phyloP scores from a whole-genome alignment of 2,113 vertebrate genomes.

The Melanocharis versteri region DNA sequence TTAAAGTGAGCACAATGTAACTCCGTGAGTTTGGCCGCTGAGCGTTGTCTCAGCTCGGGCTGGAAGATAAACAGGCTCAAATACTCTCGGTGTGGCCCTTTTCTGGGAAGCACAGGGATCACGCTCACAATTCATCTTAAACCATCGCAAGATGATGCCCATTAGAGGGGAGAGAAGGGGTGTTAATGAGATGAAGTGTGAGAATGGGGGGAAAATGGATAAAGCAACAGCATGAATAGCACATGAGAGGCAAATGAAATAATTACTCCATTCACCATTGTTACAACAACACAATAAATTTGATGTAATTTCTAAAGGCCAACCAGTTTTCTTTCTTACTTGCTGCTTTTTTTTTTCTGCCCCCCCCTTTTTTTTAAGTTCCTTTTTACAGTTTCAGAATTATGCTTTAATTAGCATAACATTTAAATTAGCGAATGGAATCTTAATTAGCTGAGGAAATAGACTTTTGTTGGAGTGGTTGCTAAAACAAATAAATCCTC shows the following conservation, averaged over 20 bases:
- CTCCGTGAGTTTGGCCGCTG: not conserved
- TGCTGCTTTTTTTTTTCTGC: slow-evolving; percentile 15
- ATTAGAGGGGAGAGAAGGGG: slow-evolving; percentile 49
- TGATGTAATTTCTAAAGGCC: slow-evolving; percentile 76
- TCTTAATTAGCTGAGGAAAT: slow-evolving; percentile 83
- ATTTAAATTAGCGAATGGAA: slow-evolving; percentile 81
- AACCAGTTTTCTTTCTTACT: slow-evolving; percentile 50
- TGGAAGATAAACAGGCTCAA: not conserved
- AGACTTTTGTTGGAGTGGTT: slow-evolving; percentile 80
- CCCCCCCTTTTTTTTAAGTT: not conserved
- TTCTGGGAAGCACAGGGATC: slow-evolving; percentile 34
- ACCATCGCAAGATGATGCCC: slow-evolving; percentile 50
- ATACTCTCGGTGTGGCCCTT: slow-evolving; percentile 34
- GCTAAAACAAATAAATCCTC: slow-evolving; percentile 84
- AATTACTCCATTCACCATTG: slow-evolving; percentile 68
- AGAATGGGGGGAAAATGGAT: slow-evolving; percentile 31
- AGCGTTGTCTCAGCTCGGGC: not conserved
- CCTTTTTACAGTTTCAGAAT: slow-evolving; percentile 75
- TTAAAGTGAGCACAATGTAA: slow-evolving; percentile 20
- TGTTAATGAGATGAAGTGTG: slow-evolving; percentile 68
- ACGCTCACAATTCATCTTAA: slow-evolving; percentile 61
- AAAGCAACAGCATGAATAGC: slow-evolving; percentile 47
- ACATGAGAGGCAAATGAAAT: slow-evolving; percentile 66
- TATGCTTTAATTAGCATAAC: slow-evolving; percentile 84
- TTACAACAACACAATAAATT: slow-evolving; percentile 68